A percentile compares a stretch with the other conserved stretches of the same genome.
Evolutionary conservation across 2,888 invertebrate genomes (phyloP).

Genomic region (Plusia festucae): DNA sequence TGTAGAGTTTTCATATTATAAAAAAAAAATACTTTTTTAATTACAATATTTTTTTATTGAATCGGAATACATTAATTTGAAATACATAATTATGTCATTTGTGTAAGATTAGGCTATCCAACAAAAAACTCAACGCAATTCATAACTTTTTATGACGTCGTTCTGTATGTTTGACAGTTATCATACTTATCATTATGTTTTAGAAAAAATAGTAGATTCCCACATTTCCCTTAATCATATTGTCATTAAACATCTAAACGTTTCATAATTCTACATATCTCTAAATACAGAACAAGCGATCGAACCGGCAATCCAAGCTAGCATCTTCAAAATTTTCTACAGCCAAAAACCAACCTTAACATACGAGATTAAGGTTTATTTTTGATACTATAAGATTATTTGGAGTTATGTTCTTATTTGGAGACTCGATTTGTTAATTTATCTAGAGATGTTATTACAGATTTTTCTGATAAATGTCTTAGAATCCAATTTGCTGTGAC

Average conservation of each 20-base stretch:
- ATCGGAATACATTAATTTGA: not conserved
- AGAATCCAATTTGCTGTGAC: conserved; percentile 73
- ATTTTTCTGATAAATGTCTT: conserved; percentile 69
- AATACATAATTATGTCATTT: not conserved
- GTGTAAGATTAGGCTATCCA: too few species aligned
- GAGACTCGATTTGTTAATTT: conserved; percentile 58
- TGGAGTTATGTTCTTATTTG: conserved; percentile 23
- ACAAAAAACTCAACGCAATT: not conserved
- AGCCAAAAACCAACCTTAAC: conserved; percentile 16
- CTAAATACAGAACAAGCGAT: conserved; percentile 30
- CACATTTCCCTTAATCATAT: conserved; percentile 42
- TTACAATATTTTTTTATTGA: not conserved
- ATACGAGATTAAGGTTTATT: accelerated
- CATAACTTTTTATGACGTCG: conserved; percentile 8
- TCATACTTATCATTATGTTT: conserved; percentile 13
- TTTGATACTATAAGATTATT: not conserved
- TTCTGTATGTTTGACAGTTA: conserved; percentile 19
- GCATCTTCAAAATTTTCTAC: conserved; percentile 5
- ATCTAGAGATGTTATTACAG: conserved; percentile 69
- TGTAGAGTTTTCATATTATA: too few species aligned
- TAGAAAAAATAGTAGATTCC: conserved; percentile 11
- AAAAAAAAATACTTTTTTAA: not conserved
- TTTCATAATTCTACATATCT: conserved; percentile 54
- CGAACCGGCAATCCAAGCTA: conserved; percentile 10
- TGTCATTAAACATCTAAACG: conserved; percentile 57